Base-by-base conservation (phyloP, 2,797 vertebrate genomes). In the Acipenser transmontanus region DNA sequence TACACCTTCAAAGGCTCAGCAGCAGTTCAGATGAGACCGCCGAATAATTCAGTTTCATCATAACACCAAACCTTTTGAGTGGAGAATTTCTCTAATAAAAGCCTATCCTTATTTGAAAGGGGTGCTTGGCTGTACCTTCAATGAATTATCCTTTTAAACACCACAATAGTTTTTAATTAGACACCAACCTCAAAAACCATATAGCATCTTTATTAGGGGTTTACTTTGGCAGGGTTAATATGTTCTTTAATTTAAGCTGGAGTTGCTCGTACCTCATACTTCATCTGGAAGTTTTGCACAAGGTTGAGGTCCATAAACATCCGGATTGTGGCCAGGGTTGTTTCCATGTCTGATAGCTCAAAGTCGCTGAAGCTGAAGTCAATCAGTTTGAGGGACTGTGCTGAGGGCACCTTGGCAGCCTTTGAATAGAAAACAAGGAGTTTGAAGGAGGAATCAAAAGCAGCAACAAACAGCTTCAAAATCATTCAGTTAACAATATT, bases 351-450 rank as follows among this genome's bases (percentile, higher is more conserved):
- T 0, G 94, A 93, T 69, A 99, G 78, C 66, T 98, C 97, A 63
- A 98, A 99, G 77, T 98, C 97, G 52, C 94, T 98, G 88, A 99
- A 99, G 87, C 84, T 84, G 85, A 98, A 99, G 82, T 98, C 95
- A 59, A 91, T 84, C 6, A 99, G 88, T 61, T 77, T 89, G 65
- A 98, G 80, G 2, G 93, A 93, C 77, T 98, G 96, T 67, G 96
- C 95, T 0, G 97, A 99, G 1, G 97, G 96, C 17, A 98, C 84
- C 7, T 92, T 86, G 69, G 92, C 83, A 50, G 87, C 90, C 97
- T 99, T 64, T 50, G 17, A 49, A 64, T 9, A 68, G 66, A 67
- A 8, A 66, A 7, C 9, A 78, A n/a, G 77, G 34, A 34, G 34
- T 34, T 4, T 34, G 34, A 34, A 34, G 34, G 34, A 34, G 4